Conservation (phyloP, 2,797 vertebrate species). For the Mycteria americana region DNA sequence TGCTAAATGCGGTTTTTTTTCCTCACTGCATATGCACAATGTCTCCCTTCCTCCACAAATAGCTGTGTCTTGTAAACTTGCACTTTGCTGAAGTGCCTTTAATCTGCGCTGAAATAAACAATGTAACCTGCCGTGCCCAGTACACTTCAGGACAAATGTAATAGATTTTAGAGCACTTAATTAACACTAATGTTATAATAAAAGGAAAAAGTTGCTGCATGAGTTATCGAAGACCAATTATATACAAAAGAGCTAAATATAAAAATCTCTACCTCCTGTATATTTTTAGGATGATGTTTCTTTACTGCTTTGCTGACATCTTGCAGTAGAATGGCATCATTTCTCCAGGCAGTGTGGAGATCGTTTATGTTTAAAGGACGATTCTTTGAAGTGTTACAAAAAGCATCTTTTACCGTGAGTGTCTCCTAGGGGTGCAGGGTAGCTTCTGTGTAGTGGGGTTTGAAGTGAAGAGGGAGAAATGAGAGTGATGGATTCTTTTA, state of each 20-base stretch:
- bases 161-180: neutral
- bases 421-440: neutral
- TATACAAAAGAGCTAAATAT: neutral
- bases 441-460: neutral
- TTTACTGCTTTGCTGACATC: neutral
- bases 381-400: neutral
- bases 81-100: neutral
- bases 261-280: neutral
- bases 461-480: neutral
- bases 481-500: neutral
- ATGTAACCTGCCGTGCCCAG: neutral
- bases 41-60: neutral
- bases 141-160: neutral
- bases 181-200: neutral
- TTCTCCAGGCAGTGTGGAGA: neutral
- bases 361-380: fast-evolving
- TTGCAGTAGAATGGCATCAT: neutral
- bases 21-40: neutral
- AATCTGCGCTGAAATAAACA: neutral
- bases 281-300: neutral
- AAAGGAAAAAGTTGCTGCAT: neutral
- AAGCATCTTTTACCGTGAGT: neutral
- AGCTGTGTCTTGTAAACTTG: neutral
- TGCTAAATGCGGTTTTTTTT: neutral
- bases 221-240: neutral